These are phyloP conservation scores for Danio kyathit DNA, from an alignment of 2,797 vertebrate species.

Conservation along the genomic window DNA sequence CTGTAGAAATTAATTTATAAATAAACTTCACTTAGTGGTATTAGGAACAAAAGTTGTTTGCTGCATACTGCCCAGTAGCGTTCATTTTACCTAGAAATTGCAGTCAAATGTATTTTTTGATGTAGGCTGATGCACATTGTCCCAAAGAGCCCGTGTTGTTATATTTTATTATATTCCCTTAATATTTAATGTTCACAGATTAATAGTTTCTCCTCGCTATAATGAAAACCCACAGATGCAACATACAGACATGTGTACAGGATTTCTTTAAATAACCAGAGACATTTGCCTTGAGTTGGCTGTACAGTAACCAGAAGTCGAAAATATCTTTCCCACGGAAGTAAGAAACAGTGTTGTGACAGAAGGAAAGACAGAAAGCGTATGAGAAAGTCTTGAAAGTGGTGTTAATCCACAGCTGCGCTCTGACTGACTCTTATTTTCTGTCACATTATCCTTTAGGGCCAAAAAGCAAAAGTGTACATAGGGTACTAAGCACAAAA, in stretches of 20 bases:
- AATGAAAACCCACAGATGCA: slow-evolving; percentile 9
- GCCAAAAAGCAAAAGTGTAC: background rate
- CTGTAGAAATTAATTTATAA: too few relatives aligned
- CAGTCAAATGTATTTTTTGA: too few relatives aligned
- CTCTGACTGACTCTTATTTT: background rate
- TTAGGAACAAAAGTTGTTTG: too few relatives aligned
- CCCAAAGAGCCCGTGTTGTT: too few relatives aligned
- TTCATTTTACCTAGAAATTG: too few relatives aligned
- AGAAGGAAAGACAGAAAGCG: slow-evolving; percentile 40
- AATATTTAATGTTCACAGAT: background rate
- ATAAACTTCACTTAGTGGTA: too few relatives aligned
- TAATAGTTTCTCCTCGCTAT: background rate
- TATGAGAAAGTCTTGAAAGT: slow-evolving; percentile 20
- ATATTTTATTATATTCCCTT: background rate
- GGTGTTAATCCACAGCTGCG: background rate
- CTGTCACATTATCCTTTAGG: background rate
- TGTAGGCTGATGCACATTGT: too few relatives aligned
- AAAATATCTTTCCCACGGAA: slow-evolving; percentile 56
- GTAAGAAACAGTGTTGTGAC: slow-evolving; percentile 35
- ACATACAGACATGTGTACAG: slow-evolving; percentile 32
- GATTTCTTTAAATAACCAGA: slow-evolving; percentile 65
- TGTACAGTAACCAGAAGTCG: slow-evolving; percentile 35
- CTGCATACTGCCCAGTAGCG: too few relatives aligned
- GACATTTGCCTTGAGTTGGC: slow-evolving; percentile 54
- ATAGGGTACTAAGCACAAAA: background rate